Evolutionary conservation across 1,140 invertebrate species (phyloP).

Genomic region (Meteorus sp.): DNA sequence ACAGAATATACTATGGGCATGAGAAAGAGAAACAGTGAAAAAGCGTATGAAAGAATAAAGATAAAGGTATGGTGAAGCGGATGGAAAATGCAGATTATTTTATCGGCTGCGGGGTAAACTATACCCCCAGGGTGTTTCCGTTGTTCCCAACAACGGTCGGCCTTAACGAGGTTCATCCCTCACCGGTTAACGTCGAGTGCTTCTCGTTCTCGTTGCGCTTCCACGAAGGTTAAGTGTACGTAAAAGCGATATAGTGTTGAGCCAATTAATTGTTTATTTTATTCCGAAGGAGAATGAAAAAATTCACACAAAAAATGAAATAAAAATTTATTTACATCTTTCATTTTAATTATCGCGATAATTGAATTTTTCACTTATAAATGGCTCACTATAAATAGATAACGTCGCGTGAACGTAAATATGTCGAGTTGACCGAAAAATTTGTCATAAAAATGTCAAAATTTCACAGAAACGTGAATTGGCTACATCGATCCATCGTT

Average conservation of each 20-base stretch:
- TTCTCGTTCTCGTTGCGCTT: conserved; percentile 5
- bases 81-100: conserved; percentile 21
- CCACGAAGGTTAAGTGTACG: not conserved
- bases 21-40: conserved; percentile 7
- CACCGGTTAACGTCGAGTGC: conserved; percentile 16
- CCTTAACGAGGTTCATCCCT: conserved; percentile 22
- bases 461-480: not conserved
- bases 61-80: not conserved
- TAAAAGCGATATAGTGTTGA: conserved; percentile 8
- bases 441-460: not conserved
- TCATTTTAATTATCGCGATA: too few species aligned
- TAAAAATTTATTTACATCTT: not conserved
- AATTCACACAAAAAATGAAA: not conserved
- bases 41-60: not conserved
- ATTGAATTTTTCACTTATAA: not conserved
- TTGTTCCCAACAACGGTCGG: conserved; percentile 4
- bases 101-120: conserved; percentile 19
- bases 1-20: not conserved
- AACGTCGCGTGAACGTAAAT: not conserved
- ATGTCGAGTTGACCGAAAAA: not conserved
- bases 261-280: conserved; percentile 2
- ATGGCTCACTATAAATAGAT: not conserved
- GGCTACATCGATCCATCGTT: not conserved
- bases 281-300: not conserved
- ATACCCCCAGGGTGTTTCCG: conserved; percentile 13